These are phyloP conservation scores for Resseliella maxima DNA, from an alignment of 2,888 invertebrate genomes.

Conservation along the genomic window DNA sequence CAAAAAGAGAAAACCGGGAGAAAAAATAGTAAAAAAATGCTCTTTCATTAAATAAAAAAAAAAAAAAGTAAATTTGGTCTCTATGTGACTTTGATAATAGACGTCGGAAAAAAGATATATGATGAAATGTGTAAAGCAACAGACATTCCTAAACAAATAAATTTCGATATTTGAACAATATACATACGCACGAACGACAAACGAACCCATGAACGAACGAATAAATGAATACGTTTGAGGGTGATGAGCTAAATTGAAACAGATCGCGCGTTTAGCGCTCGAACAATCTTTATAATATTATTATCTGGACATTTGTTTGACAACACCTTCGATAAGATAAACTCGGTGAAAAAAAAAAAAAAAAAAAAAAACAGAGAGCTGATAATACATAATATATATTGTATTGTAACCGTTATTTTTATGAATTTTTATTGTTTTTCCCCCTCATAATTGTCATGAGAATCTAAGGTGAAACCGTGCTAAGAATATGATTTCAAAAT, in stretches of 20 bases:
- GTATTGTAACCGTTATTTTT: not conserved
- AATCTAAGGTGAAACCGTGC: no score
- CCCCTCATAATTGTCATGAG: no score
- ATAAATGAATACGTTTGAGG: no score
- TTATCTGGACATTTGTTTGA: conserved; percentile 36
- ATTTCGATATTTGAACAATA: conserved; percentile 24
- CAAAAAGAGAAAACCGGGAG: not conserved
- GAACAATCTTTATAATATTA: conserved; percentile 12
- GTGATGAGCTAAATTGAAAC: conserved; percentile 35
- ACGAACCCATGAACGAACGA: not conserved
- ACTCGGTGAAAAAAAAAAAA: not conserved
- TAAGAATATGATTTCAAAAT: not conserved
- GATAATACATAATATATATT: not conserved
- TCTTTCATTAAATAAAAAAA: not conserved
- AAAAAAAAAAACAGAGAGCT: conserved; percentile 1
- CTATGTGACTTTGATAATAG: conserved; percentile 28
- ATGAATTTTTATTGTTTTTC: no score
- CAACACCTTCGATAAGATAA: conserved; percentile 42
- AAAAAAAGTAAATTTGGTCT: not conserved
- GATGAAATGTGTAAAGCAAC: conserved; percentile 24
- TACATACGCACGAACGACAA: not conserved
- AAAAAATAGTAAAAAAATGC: not conserved
- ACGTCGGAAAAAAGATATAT: not conserved
- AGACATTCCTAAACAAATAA: conserved; percentile 36
- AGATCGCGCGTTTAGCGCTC: not conserved